Evolutionary conservation across 2,113 vertebrate species (phyloP), one percentile per base, ranked within the genome.

Genomic region (Sterrhoptilus dennistouni): DNA sequence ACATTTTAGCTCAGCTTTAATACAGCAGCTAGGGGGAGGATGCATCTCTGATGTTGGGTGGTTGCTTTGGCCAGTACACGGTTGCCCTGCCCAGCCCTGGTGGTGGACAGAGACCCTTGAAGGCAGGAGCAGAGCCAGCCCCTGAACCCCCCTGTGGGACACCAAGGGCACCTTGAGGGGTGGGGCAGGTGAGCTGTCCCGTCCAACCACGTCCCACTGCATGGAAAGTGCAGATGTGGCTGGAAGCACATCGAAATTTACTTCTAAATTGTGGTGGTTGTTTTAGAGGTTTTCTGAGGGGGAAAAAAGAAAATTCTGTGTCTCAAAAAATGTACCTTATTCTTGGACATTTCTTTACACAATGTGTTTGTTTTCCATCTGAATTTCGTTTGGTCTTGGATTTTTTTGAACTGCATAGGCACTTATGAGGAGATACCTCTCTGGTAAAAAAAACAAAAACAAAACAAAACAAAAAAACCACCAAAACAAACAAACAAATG

Each of bases 81-180:
- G 6, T 14, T 36, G 25, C 17, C 56, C n/a, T 22, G 66, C 27
- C 79, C 31, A 10, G 14, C 24, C 0, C 36, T 27, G 31, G n/a
- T 11, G 49, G 36, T 5, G 49, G 36, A 14, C 15, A 1, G 69
- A 59, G 28, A 56, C 20, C 0, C 0, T 21, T 45, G 5, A 0
- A 1, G 31, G 59, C 70, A 16, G 70, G 76, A 35, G 60, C 29
- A 53, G 70, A 22, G 6, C 21, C 53, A 11, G 2, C 17, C 21
- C 5, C 12, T 1, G 5, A 2, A 22, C 0, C 0, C 44, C 29
- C n/a, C 29, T 2, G 8, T 2, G 18, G 24, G 54, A 47, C 5
- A 4, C 27, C 50, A 12, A 5, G 28, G 64, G 12, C 11, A 3
- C 0, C 1, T 1, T 6, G 27, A 12, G 31, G 12, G 22, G 40